Conservation (phyloP, 2,797 vertebrate species). For the Enteromius unitaeniatus region DNA sequence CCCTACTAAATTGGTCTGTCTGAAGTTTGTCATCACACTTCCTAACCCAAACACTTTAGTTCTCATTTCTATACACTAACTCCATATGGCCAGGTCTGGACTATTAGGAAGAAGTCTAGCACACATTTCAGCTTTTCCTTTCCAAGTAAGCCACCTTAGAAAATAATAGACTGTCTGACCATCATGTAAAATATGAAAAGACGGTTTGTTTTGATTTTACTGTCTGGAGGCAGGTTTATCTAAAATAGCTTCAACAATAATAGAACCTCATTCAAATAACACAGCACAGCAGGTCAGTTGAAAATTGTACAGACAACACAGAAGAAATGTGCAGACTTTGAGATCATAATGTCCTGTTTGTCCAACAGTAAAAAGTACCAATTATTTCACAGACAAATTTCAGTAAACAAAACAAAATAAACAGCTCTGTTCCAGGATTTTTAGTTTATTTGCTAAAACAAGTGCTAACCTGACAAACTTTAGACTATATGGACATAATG, state of each 20-base stretch:
- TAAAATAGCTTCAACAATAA: conserved; percentile 19
- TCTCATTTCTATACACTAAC: not conserved
- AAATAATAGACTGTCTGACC: not conserved
- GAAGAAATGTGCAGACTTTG: not conserved
- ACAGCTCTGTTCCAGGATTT: not conserved
- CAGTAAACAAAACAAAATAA: not conserved
- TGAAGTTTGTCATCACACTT: not conserved
- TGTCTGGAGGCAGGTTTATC: not conserved
- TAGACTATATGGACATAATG: not conserved
- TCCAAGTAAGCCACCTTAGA: not conserved
- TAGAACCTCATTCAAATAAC: not conserved
- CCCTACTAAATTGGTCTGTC: not conserved
- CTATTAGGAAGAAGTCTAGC: not conserved
- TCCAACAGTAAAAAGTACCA: not conserved
- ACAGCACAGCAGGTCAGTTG: not conserved
- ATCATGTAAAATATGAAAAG: conserved; percentile 9
- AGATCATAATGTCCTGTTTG: not conserved
- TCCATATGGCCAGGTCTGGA: not conserved
- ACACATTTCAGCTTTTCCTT: not conserved
- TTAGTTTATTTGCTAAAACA: not conserved
- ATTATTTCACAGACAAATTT: conserved; percentile 8
- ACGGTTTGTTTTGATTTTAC: not conserved
- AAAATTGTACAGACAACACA: not conserved
- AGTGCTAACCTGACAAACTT: not conserved
- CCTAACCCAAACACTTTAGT: not conserved